Base-by-base conservation (phyloP, 2,888 invertebrate species). In the Heteropelma amictum region DNA sequence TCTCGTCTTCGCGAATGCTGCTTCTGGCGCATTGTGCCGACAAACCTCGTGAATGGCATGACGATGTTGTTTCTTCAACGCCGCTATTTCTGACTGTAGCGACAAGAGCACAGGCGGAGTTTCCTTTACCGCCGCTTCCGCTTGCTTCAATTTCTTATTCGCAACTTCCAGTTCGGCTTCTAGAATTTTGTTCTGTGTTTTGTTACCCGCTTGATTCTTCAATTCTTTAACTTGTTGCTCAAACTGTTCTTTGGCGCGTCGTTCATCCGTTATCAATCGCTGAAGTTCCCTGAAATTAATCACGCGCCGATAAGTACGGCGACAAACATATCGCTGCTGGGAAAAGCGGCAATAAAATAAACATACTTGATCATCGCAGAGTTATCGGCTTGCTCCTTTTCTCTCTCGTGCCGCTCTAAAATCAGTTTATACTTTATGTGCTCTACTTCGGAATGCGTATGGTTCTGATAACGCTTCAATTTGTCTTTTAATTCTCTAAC, bases 331-430 rank as follows among this genome's bases (percentile, higher is more conserved):
- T n/a, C n/a, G n/a, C n/a, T n/a, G n/a, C n/a, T n/a, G n/a, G n/a
- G n/a, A n/a, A n/a, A n/a, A n/a, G n/a, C n/a, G n/a, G n/a, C n/a
- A n/a, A n/a, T n/a, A n/a, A n/a, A n/a, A n/a, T n/a, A n/a, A n/a
- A n/a, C n/a, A 86, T 84, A 93, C 93, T 92, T 93, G 81, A 96
- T 90, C 93, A 95, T 94, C 17, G 94, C 91, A 73, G 93, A 92
- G 89, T 96, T 93, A 86, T 96, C 94, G 65, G 92, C 93, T 72
- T 94, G 93, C 86, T 96, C 96, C 81, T 94, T 94, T 86, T 97
- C 96, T 65, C 95, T 90, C 82, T 96, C 96, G 83, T 94, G 94
- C 71, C 95, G 93, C 84, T 95, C 95, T 82, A 93, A 92, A 2
- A 94, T 93, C 69, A 96, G 91, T 86, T 94, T 94, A 7, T 94